phyloP scores from a whole-genome alignment of 2,113 vertebrate genomes.

The Clupea harengus region DNA sequence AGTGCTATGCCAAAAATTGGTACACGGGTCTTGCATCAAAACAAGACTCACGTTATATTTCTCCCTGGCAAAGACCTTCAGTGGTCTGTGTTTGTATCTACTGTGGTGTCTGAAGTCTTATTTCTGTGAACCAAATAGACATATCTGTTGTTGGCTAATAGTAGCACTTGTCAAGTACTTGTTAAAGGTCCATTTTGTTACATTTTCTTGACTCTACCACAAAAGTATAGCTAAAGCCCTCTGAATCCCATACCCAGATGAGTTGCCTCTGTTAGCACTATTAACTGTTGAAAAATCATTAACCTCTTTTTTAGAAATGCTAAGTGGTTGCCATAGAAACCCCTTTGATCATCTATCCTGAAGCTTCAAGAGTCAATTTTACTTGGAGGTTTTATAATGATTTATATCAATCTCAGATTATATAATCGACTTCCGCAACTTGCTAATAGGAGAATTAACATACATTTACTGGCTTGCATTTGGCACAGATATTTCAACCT shows the following conservation, averaged over 20 bases:
- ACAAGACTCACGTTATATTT: background rate
- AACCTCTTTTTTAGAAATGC: slow-evolving; percentile 30
- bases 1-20: background rate
- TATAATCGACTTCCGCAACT: background rate
- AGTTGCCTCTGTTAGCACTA: background rate
- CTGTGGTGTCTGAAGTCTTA: slow-evolving; percentile 34
- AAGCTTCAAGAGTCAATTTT: background rate
- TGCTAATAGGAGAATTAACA: background rate
- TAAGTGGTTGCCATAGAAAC: slow-evolving; percentile 51
- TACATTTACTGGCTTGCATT: background rate
- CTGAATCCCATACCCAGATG: slow-evolving; percentile 47
- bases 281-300: background rate
- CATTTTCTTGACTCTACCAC: slow-evolving; percentile 46
- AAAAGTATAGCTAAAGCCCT: background rate
- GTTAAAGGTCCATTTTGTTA: slow-evolving; percentile 41
- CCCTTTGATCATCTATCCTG: slow-evolving; percentile 37
- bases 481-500: background rate
- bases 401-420: background rate
- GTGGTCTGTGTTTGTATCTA: background rate
- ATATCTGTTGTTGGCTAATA: slow-evolving; percentile 27
- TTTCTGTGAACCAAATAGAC: slow-evolving; percentile 32
- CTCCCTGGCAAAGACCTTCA: no score
- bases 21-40: background rate
- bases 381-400: background rate
- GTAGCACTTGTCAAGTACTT: slow-evolving; percentile 39